phyloP scores from a whole-genome alignment of 2,797 vertebrate species.

The Natrix natrix region DNA sequence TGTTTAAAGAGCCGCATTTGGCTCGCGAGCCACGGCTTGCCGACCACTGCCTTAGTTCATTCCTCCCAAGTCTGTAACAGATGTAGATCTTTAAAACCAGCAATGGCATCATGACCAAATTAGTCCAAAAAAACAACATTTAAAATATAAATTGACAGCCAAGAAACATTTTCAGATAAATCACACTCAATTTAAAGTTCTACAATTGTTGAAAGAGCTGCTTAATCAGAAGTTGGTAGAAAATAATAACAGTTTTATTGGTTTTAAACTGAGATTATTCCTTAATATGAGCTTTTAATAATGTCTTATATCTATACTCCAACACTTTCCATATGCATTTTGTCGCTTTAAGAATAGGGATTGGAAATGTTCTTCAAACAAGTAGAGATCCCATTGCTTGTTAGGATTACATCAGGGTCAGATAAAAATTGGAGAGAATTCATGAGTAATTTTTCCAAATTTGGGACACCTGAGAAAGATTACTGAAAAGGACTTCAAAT shows the following conservation, averaged over 20 bases:
- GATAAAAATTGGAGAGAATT: neutral
- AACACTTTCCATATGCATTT: neutral
- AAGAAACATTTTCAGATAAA: neutral
- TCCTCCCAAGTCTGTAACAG: neutral
- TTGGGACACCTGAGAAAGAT: neutral
- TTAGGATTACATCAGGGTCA: neutral
- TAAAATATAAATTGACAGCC: neutral
- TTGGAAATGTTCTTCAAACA: neutral
- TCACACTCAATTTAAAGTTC: neutral
- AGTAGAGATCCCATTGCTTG: neutral
- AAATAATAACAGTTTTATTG: neutral
- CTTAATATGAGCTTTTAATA: neutral
- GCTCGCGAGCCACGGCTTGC: too few species aligned
- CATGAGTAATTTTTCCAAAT: neutral
- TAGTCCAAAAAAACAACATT: neutral
- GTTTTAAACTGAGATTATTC: neutral
- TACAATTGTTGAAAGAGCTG: neutral
- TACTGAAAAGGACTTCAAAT: neutral
- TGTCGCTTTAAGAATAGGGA: neutral
- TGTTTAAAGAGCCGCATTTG: too few species aligned
- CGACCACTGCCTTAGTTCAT: neutral
- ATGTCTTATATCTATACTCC: neutral
- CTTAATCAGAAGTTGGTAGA: neutral
- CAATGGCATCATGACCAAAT: neutral
- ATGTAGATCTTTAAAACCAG: neutral